Evolutionary conservation across 2,113 vertebrate genomes (phyloP).

Genomic region (Drymodes brunneopygia): DNA sequence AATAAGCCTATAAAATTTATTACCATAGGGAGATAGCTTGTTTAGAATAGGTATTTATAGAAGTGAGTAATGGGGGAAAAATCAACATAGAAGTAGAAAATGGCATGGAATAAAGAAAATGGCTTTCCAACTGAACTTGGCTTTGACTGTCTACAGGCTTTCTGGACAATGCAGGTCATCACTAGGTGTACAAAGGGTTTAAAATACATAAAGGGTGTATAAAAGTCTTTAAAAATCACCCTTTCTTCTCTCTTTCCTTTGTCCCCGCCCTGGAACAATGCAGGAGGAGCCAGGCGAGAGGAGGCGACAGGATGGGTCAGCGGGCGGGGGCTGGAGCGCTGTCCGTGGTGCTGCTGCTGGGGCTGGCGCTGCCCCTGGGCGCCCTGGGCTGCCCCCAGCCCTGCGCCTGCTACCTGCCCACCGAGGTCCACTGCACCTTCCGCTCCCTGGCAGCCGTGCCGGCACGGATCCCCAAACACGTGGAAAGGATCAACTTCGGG

Average conservation of each 20-base stretch:
- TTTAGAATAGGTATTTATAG: background rate
- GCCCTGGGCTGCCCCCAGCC: conserved; percentile 76
- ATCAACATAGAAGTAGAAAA: background rate
- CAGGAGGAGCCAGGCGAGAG: conserved; percentile 11
- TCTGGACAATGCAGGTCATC: background rate
- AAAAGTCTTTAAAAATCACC: accelerated
- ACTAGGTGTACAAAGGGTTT: background rate
- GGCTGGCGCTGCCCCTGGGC: background rate
- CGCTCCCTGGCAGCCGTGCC: conserved; percentile 83
- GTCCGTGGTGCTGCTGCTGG: conserved; percentile 70
- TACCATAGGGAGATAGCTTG: background rate
- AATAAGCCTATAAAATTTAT: background rate
- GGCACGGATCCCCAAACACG: conserved; percentile 64
- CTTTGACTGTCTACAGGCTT: background rate
- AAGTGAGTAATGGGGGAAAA: background rate
- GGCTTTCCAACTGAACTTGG: background rate
- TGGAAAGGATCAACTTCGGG: conserved; percentile 93
- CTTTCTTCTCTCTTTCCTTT: background rate
- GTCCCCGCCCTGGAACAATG: accelerated
- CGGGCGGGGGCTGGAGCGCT: conserved; percentile 10
- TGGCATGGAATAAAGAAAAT: background rate
- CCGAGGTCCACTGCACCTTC: conserved; percentile 93
- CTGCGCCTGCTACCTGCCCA: conserved; percentile 86
- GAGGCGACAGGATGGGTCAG: background rate
- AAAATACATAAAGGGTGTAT: background rate